phyloP scores from a whole-genome alignment of 2,888 invertebrate species.

The Campoletis raptor region DNA sequence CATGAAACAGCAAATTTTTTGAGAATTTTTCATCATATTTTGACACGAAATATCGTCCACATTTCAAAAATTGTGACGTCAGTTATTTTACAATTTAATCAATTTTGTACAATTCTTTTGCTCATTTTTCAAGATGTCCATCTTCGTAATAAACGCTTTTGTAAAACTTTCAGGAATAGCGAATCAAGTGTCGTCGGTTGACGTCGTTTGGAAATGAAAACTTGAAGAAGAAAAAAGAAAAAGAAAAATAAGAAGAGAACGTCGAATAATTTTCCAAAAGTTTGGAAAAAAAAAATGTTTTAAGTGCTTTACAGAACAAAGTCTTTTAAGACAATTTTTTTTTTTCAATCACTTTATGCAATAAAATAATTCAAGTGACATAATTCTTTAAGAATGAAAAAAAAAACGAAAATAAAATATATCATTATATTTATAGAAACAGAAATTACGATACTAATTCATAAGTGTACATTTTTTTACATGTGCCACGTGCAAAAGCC shows the following conservation, averaged over 20 bases:
- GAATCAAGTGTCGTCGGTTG: constrained; percentile 89
- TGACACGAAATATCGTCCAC: background rate
- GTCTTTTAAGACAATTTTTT: background rate
- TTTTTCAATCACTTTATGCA: constrained; percentile 23
- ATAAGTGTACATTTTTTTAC: constrained; percentile 53
- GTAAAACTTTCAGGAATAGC: constrained; percentile 86
- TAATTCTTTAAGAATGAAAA: background rate
- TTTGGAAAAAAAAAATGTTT: constrained; percentile 15
- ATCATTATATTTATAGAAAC: constrained; percentile 12
- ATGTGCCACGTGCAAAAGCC: constrained; percentile 39
- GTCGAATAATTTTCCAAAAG: background rate
- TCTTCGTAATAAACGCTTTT: background rate
- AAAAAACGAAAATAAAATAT: background rate
- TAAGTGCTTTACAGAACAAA: constrained; percentile 16
- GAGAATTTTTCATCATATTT: background rate
- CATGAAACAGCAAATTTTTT: background rate
- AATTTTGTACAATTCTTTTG: background rate
- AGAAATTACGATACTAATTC: background rate
- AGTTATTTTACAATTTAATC: no score
- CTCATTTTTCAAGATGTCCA: background rate
- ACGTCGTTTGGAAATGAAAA: constrained; percentile 81
- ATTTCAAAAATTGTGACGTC: background rate
- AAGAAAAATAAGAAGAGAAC: background rate
- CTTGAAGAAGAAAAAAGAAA: constrained; percentile 14
- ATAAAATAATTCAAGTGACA: background rate